Evolutionary conservation across 2,113 vertebrate species (phyloP).

Genomic region (Coptodon rendalli): DNA sequence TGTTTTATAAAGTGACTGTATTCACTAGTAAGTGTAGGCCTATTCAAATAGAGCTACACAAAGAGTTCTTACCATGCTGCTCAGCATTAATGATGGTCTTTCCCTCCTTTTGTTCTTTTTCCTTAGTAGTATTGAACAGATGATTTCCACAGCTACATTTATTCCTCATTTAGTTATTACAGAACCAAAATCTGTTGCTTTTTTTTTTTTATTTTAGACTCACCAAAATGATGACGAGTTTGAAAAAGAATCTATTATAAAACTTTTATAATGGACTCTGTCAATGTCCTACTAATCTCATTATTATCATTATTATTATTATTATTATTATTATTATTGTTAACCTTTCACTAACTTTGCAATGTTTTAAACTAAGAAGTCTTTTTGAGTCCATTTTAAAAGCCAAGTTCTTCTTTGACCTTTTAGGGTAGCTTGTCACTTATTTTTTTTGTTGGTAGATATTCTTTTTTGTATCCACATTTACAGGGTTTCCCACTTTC

Average conservation of each 20-base stretch:
- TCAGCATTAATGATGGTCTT: neutral
- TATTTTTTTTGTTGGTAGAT: neutral
- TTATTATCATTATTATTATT: neutral
- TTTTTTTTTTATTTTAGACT: neutral
- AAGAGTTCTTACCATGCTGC: neutral
- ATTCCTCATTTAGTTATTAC: constrained; percentile 16
- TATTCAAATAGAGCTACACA: constrained; percentile 34
- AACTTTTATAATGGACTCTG: neutral
- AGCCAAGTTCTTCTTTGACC: neutral
- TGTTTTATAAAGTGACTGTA: constrained; percentile 47
- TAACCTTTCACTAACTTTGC: neutral
- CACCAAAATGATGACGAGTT: neutral
- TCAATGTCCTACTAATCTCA: neutral
- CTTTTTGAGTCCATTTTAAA: neutral
- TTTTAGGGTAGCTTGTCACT: neutral
- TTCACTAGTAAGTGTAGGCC: constrained; percentile 34
- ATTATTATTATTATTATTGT: neutral
- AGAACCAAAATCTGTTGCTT: neutral
- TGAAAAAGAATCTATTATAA: neutral
- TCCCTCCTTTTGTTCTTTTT: neutral
- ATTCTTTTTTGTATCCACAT: neutral
- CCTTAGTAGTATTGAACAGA: neutral
- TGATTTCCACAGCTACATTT: constrained; percentile 21
- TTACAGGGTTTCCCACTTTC: neutral
- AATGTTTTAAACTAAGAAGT: neutral